Base-by-base conservation (phyloP, 1,140 invertebrate species). In the Gyrodactylus bullatarudis region DNA sequence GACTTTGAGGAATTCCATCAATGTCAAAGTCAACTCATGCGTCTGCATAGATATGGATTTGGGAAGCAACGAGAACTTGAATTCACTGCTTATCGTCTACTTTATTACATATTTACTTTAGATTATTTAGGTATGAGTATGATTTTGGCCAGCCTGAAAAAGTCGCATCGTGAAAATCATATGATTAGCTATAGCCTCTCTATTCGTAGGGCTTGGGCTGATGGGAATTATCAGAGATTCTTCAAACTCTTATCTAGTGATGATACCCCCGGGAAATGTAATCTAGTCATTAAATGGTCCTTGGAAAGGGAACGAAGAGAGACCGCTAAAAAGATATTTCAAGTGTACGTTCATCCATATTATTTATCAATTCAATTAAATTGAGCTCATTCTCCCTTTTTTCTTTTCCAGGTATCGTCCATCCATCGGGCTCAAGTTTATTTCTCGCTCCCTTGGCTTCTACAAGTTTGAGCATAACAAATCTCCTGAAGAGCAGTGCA, bases 1-100 rank as follows among this genome's bases (percentile, higher is more conserved):
- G 93, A 98, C 79, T 90, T 94, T 80, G 91, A 93, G 79, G 93
- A 97, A 80, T 97, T 96, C 78, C 97, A 97, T 83, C 93, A 97
- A 79, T 97, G 93, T 80, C 93, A 97, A 82, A 93, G 91, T 54
- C 93, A 97, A 82, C 82, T 98, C 25, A 89, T 89, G 83, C 87
- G 89, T 83, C 83, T 98, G 16, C 96, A 81, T 74, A 74, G 76
- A 34, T 78, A 74, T 1, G 73, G 78, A 54, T 80, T 84, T 75
- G 79, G 87, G 25, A 86, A 86, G 73, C 85, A 85, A 23, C 75
- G 76, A 0, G 87, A 90, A 82, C 84, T 87, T 75, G 93, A 98
- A 82, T 98, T 98, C 81, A 87, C 86, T 54, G 89, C 90, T 73
- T 97, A 98, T 82, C 85, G 85, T 75, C 90, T 98, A 79, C 82